These are phyloP conservation scores for Ceratina japonica DNA, from an alignment of 1,140 invertebrate genomes.

Conservation along the genomic window DNA sequence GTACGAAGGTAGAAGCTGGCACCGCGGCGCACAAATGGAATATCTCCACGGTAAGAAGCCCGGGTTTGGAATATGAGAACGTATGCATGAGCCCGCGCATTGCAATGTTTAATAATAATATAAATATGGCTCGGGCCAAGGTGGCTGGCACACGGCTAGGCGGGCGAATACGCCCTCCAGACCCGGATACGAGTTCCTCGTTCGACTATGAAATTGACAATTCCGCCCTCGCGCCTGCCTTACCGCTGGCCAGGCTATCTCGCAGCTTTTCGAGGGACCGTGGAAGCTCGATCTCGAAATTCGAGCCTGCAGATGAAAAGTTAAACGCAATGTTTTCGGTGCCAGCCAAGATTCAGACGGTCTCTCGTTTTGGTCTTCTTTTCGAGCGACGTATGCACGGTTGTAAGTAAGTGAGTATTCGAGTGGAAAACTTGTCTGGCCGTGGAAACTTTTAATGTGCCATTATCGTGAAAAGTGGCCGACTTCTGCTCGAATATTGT, in stretches of 20 bases:
- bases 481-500: slow-evolving; percentile 1
- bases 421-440: slow-evolving; percentile 1
- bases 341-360: slow-evolving; percentile 5
- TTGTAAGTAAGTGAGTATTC: slow-evolving; percentile 1
- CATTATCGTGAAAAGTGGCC: no score
- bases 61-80: slow-evolving; percentile 67
- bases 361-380: neutral
- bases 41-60: slow-evolving; percentile 39
- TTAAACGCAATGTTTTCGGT: slow-evolving; percentile 5
- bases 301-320: slow-evolving; percentile 2
- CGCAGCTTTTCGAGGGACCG: neutral
- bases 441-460: neutral
- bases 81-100: slow-evolving; percentile 69
- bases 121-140: slow-evolving; percentile 63
- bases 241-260: slow-evolving; percentile 6
- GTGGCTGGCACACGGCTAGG: slow-evolving; percentile 26
- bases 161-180: slow-evolving; percentile 55
- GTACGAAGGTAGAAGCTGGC: slow-evolving; percentile 17
- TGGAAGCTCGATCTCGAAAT: neutral
- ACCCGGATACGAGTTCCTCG: slow-evolving; percentile 56
- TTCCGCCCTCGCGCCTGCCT: slow-evolving; percentile 41
- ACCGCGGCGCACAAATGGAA: slow-evolving; percentile 40
- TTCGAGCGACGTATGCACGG: neutral
- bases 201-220: slow-evolving; percentile 71
- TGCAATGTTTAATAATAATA: slow-evolving; percentile 76